Evolutionary conservation across 1,140 invertebrate species (phyloP), one percentile per base, ranked within the genome.

Genomic region (Gonioctena quinquepunctata): DNA sequence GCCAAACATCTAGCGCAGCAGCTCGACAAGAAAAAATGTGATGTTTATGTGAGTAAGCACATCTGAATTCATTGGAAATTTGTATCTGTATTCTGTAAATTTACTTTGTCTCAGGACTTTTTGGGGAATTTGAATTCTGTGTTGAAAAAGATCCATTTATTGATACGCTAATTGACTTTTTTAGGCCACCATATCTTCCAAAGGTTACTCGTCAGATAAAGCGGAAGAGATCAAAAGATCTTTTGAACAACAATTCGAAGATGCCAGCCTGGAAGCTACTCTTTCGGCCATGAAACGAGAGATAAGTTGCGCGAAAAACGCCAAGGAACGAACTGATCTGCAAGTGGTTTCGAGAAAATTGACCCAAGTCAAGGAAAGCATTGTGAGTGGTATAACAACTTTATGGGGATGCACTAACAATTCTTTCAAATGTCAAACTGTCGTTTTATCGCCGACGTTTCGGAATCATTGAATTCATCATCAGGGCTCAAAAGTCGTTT

Each of bases 351-450:
- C n/a, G 16, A n/a, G 18, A n/a, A 66, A 70, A 52, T 52, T 69
- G 19, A 49, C 19, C 11, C 33, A 65, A 69, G 6, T 27, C 1
- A 23, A 69, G 52, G 71, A 69, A 18, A 52, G 66, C 2, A 69
- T 72, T 60, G 71, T 69, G 59, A 66, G 67, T 72, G 5, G 2
- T 19, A 22, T 22, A 33, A 33, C 26, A 33, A 64, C 13, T 33
- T 3, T 16, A 19, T 6, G 5, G 5, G 16, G 16, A 19, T 18
- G 6, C n/a, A n/a, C n/a, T 7, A 42, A 6, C 6, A 7, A n/a
- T 42, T 42, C n/a, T 7, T n/a, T 42, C 33, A 42, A 42, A 6
- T n/a, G 6, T 7, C 33, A 7, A 6, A n/a, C n/a, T 42, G n/a
- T 42, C 33, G n/a, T 42, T 42, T 42, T 42, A 42, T 42, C 33